Evolutionary conservation across 2,113 vertebrate genomes (phyloP), one percentile per base, ranked within the genome.

Genomic region (Ictidomys tridecemlineatus): DNA sequence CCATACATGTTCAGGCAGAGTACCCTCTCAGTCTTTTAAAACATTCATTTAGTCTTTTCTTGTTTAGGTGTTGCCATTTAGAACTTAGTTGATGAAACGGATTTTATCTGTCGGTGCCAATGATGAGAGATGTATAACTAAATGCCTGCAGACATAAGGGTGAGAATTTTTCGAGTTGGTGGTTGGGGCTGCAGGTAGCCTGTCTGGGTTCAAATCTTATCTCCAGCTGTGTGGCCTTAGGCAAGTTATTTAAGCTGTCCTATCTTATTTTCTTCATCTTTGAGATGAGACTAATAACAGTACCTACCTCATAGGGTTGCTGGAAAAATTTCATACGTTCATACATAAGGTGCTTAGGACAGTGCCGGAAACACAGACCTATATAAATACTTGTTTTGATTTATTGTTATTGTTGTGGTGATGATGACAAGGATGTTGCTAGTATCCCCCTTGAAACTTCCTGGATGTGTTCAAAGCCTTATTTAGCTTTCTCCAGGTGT

Each of bases 181-280:
- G 79, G 39, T 39, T 53, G 53, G 74, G 48, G 51, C 67, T 77
- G 70, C 13, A 48, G 39, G 83, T 63, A 48, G 37, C n/a, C 56
- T 76, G n/a, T 63, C n/a, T n/a, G 63, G 17, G 63, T 82, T 79
- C 67, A 83, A 13, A 32, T 87, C 74, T 82, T 63, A 28, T 1
- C 89, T 51, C 73, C 12, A 74, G 82, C 86, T 42, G 17, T 56
- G 22, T 85, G n/a, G 86, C 77, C 45, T 77, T 42, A 65, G 76
- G 80, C 80, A 70, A 61, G 16, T 76, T 96, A 20, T 92, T 95
- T 90, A 39, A 92, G 72, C 13, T 65, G 48, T 56, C 70, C 72
- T n/a, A 42, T 32, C 93, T 85, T 61, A 20, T 87, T 96, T 92
- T 92, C 65, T 93, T 85, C 61, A 42, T 80, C 63, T 88, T 48